Conservation (phyloP, 2,888 invertebrate genomes). For the Belgica antarctica region DNA sequence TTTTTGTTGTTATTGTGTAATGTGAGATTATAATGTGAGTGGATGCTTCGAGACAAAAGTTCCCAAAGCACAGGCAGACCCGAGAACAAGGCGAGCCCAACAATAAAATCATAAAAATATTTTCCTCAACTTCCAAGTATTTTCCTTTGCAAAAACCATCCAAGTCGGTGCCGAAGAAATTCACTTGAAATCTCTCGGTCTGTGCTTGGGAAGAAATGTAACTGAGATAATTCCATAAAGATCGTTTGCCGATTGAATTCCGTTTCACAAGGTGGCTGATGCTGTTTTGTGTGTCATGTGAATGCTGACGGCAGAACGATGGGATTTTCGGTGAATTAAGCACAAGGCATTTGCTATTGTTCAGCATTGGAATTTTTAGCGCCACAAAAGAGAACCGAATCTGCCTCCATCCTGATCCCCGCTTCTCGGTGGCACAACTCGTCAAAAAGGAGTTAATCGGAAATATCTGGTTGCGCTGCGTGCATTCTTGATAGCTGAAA, state of each 20-base stretch:
- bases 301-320: background rate
- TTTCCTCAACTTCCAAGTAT: background rate
- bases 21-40: background rate
- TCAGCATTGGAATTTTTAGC: background rate
- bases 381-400: background rate
- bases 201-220: background rate
- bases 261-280: background rate
- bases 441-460: background rate
- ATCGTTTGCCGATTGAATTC: background rate
- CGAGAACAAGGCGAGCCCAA: background rate
- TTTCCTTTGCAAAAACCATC: slow-evolving; percentile 6
- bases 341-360: background rate
- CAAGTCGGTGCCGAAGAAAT: background rate
- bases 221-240: background rate
- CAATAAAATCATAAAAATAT: background rate
- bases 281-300: background rate
- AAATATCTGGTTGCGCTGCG: background rate
- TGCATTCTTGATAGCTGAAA: too few species aligned
- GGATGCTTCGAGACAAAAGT: background rate
- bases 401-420: background rate
- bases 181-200: background rate
- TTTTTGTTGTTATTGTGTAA: slow-evolving; percentile 4
- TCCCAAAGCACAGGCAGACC: too few species aligned
- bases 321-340: background rate
- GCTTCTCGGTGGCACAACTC: background rate